These are phyloP conservation scores for Pteromalus puparum DNA, from an alignment of 1,140 invertebrate species.

Conservation along the genomic window DNA sequence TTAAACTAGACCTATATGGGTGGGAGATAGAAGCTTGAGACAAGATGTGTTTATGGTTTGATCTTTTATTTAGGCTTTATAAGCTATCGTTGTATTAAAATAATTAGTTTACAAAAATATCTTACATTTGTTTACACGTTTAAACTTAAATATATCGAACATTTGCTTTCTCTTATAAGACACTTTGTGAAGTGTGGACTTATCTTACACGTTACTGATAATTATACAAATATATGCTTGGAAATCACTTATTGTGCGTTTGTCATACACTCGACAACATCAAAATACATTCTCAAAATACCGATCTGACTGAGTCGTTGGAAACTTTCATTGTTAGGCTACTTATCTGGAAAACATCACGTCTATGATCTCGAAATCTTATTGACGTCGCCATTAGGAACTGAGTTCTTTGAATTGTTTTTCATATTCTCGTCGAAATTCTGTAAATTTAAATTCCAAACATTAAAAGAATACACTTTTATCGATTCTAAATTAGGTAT, in stretches of 20 bases:
- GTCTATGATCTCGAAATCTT: too few relatives aligned
- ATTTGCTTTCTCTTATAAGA: neutral
- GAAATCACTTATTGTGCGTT: too few relatives aligned
- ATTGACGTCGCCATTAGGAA: neutral
- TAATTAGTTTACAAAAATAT: neutral
- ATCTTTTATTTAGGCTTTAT: neutral
- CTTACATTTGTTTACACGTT: neutral
- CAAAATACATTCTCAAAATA: too few relatives aligned
- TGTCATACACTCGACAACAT: too few relatives aligned
- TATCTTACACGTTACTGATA: too few relatives aligned
- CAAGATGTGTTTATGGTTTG: too few relatives aligned
- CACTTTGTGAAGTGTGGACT: neutral
- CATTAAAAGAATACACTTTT: neutral
- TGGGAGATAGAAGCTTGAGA: too few relatives aligned
- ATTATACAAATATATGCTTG: too few relatives aligned
- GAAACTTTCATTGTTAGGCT: too few relatives aligned
- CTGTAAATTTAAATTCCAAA: neutral
- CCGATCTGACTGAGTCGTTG: too few relatives aligned
- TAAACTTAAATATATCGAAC: neutral
- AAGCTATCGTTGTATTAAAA: neutral
- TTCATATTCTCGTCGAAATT: neutral
- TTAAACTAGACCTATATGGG: too few relatives aligned
- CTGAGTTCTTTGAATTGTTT: neutral
- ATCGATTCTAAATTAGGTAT: neutral
- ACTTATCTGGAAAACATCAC: too few relatives aligned